Evolutionary conservation across 2,888 invertebrate genomes (phyloP).

Genomic region (Acrocyrtus sp.): DNA sequence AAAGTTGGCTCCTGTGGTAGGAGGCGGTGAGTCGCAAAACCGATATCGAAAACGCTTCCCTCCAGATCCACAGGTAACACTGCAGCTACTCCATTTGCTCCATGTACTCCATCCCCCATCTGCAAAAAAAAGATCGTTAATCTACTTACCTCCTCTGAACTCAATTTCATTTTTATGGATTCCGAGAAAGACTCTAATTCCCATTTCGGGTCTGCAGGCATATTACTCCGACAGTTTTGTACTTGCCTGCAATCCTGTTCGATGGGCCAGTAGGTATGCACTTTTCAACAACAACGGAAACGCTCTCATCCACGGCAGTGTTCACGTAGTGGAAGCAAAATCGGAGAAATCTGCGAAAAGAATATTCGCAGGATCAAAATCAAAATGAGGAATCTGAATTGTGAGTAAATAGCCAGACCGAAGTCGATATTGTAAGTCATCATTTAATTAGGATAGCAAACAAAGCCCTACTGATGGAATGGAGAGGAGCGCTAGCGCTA

Average conservation of each 20-base stretch:
- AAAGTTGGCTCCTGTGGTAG: slow-evolving; percentile 60
- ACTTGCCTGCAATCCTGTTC: slow-evolving; percentile 58
- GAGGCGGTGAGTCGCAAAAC: slow-evolving; percentile 62
- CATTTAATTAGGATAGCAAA: no score
- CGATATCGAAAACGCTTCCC: slow-evolving; percentile 61
- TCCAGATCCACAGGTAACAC: slow-evolving; percentile 57
- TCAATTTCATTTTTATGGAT: no score
- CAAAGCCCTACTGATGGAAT: no score
- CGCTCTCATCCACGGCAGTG: slow-evolving; percentile 62
- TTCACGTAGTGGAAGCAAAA: slow-evolving; percentile 63
- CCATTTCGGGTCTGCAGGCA: no score
- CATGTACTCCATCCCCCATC: slow-evolving; percentile 62
- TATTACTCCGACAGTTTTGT: no score
- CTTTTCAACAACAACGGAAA: slow-evolving; percentile 61
- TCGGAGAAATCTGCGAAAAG: slow-evolving; percentile 57
- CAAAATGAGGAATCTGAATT: no score
- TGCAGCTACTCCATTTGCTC: slow-evolving; percentile 60
- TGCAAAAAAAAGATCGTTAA: slow-evolving; percentile 20
- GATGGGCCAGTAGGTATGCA: slow-evolving; percentile 60
- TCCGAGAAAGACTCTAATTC: no score
- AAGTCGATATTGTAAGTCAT: no score
- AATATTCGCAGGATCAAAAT: no score
- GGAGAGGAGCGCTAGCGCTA: background rate
- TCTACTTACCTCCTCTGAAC: no score
- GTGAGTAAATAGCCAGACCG: no score